These are phyloP conservation scores for Astatoreochromis straeleni DNA, from an alignment of 2,113 vertebrate genomes.

Conservation along the genomic window DNA sequence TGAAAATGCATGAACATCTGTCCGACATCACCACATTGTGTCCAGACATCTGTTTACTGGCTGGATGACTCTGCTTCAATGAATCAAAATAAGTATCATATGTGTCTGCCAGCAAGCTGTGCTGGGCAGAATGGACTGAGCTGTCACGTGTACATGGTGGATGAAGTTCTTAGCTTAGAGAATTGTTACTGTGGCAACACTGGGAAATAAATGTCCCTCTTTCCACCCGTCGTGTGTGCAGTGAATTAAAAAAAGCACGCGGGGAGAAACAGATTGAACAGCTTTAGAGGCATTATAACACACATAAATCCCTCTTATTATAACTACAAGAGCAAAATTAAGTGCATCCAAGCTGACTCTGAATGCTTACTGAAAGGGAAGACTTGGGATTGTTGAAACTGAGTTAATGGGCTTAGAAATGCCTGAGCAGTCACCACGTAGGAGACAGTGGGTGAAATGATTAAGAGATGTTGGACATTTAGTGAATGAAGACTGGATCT, in stretches of 20 bases:
- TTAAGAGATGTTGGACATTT: neutral
- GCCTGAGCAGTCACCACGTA: neutral
- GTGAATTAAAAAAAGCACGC: neutral
- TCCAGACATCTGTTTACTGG: neutral
- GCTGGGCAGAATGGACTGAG: neutral
- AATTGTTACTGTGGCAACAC: constrained; percentile 34
- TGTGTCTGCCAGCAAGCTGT: neutral
- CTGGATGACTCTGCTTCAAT: neutral
- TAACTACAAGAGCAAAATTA: neutral
- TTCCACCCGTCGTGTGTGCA: neutral
- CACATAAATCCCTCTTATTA: neutral
- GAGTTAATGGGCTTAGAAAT: neutral
- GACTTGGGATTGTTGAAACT: neutral
- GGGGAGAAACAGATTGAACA: neutral
- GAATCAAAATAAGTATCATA: neutral
- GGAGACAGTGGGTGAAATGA: neutral
- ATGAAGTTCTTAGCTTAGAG: constrained; percentile 45
- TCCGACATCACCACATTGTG: neutral
- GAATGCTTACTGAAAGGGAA: neutral
- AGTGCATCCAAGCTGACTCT: neutral
- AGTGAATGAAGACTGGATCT: neutral
- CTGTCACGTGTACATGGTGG: constrained; percentile 18
- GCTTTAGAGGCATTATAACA: neutral
- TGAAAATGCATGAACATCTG: neutral
- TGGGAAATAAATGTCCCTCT: neutral